Conservation (phyloP, 2,113 vertebrate genomes). For the Columba janthina region DNA sequence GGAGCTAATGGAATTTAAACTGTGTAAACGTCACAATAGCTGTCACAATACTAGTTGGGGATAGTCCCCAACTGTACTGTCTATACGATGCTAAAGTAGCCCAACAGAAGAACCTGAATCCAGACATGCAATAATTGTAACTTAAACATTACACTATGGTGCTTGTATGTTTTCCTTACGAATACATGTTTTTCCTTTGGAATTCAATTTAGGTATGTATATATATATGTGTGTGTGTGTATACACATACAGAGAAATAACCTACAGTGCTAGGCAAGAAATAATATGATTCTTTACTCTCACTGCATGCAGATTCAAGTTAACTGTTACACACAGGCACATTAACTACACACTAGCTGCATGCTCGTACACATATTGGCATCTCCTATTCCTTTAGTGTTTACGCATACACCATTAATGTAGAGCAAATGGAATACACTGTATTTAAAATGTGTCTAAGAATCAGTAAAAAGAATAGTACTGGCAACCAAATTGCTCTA, state of each 20-base stretch:
- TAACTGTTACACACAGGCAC: not conserved
- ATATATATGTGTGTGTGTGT: not conserved
- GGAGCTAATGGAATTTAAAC: not conserved
- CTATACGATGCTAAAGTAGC: fast-evolving
- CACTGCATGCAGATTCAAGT: not conserved
- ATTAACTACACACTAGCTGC: not conserved
- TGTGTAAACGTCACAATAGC: not conserved
- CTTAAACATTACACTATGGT: not conserved
- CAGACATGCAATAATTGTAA: not conserved
- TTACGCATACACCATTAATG: not conserved
- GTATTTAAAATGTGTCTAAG: not conserved
- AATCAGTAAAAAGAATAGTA: not conserved
- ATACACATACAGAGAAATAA: not conserved
- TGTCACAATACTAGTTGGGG: not conserved
- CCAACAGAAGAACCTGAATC: not conserved
- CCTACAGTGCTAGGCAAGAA: not conserved
- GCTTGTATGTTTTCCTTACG: not conserved
- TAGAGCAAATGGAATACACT: not conserved
- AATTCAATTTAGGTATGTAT: not conserved
- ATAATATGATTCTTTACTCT: not conserved
- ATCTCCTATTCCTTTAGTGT: not conserved
- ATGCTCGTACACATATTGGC: not conserved
- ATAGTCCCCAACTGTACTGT: not conserved
- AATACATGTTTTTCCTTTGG: not conserved
- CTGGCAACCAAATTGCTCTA: not conserved